Evolutionary conservation across 2,113 vertebrate genomes (phyloP), one percentile per base, ranked within the genome.

Genomic region (Amblyopsis rosae): DNA sequence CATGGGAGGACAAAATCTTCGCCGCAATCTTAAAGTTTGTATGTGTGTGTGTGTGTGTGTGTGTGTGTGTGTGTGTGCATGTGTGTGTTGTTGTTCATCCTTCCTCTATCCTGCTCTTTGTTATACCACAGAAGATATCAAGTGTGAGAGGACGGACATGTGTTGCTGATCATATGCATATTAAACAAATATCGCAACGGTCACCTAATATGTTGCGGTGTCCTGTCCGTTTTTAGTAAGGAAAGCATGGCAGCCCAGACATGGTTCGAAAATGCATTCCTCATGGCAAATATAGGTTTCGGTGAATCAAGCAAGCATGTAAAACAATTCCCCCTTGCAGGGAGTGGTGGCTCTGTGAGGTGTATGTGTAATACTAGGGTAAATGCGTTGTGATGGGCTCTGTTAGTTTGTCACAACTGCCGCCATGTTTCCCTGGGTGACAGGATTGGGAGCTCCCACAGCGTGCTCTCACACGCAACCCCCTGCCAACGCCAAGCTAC

Each of bases 101-200:
- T 56, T 65, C 67, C 67, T 76, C 76, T 73, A 17, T 57, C 57
- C 82, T 84, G 80, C 81, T 90, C 75, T 90, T 87, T 87, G 79
- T 89, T 83, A 88, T 74, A 80, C 82, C 85, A 75, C 80, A 79
- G 78, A 87, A 62, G 67, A 86, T 82, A 88, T 85, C 72, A 77
- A 87, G 81, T 90, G 83, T 83, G 90, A 90, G 90, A 78, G 82
- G 69, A 76, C 53, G 61, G 76, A 78, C 89, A 91, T 90, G 88
- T 90, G 90, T 84, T 90, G 85, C 83, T 89, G 86, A 93, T 93
- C 89, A 89, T 79, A 78, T 73, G 77, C 57, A 67, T 85, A 87
- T 86, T 83, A 83, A 74, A 82, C 68, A 83, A 84, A 86, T 82
- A 87, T 84, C 60, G 76, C 81, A 68, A 72, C 61, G 74, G 81